A percentile compares a stretch with the other conserved stretches of the same genome.
Evolutionary conservation across 2,797 vertebrate genomes (phyloP).

Genomic region (Sebastes hubbsi): DNA sequence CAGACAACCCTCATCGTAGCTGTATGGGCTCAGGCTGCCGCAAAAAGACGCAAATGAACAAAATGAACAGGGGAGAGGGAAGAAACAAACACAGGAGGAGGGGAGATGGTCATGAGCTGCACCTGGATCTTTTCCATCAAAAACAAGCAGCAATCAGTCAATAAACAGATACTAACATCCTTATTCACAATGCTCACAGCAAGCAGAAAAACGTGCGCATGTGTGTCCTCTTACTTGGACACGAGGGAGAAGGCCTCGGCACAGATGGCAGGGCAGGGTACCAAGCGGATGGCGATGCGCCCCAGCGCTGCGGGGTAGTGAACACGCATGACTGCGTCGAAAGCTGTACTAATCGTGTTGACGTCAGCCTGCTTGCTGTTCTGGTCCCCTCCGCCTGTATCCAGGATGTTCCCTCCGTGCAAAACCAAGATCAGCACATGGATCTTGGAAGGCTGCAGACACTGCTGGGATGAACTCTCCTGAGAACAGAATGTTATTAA

Average conservation of each 20-base stretch:
- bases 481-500: slow-evolving; percentile 43
- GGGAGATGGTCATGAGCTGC: background rate
- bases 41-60: background rate
- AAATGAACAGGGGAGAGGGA: background rate
- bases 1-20: slow-evolving; percentile 93
- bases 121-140: slow-evolving; percentile 17
- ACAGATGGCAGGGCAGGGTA: slow-evolving; percentile 96
- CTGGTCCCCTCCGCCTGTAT: slow-evolving; percentile 92
- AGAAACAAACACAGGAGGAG: slow-evolving; percentile 17
- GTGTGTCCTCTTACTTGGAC: slow-evolving; percentile 87
- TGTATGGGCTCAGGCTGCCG: slow-evolving; percentile 92
- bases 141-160: slow-evolving; percentile 20
- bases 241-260: slow-evolving; percentile 95
- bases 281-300: slow-evolving; percentile 92
- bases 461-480: slow-evolving; percentile 87
- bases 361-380: slow-evolving; percentile 95
- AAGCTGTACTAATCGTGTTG: slow-evolving; percentile 91
- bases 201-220: background rate
- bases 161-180: slow-evolving; percentile 5
- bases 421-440: slow-evolving; percentile 94
- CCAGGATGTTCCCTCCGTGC: slow-evolving; percentile 98
- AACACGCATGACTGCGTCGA: slow-evolving; percentile 94
- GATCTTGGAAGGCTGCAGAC: slow-evolving; percentile 89
- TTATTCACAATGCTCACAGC: background rate
- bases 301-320: slow-evolving; percentile 96